Conservation (phyloP, 2,113 vertebrate species). For the Ploceus nigricollis region DNA sequence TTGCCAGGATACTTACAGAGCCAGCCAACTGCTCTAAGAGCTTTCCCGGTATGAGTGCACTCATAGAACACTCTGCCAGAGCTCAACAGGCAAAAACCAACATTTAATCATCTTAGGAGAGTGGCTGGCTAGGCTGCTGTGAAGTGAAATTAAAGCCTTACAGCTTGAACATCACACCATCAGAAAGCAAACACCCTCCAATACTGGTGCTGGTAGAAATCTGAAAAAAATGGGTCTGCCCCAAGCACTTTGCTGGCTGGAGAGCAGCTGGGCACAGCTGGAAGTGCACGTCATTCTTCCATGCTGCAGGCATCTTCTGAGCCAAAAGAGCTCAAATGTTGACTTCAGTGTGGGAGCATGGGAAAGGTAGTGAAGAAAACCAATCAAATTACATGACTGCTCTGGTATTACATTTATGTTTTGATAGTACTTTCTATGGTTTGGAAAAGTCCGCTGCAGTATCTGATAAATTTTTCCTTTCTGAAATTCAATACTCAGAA, state of each 20-base stretch:
- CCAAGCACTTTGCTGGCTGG: not conserved
- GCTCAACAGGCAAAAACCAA: not conserved
- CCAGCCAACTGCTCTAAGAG: not conserved
- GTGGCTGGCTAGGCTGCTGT: not conserved
- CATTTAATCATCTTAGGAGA: not conserved
- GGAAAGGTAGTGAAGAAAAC: not conserved
- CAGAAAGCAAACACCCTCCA: not conserved
- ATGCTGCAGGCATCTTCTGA: not conserved
- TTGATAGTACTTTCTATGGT: not conserved
- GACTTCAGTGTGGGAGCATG: not conserved
- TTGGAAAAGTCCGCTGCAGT: not conserved
- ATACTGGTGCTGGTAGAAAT: not conserved
- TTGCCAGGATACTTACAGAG: not conserved
- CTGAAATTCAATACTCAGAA: not conserved
- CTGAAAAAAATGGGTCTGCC: not conserved
- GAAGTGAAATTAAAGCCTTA: not conserved
- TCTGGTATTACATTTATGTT: not conserved
- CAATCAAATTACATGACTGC: not conserved
- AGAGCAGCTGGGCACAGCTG: not conserved
- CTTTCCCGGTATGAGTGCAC: not conserved
- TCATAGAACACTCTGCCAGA: not conserved
- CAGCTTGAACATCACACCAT: not conserved
- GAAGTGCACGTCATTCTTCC: not conserved
- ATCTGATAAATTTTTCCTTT: not conserved
- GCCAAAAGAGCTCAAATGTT: not conserved